Percentiles rank a stretch among this genome's conserved stretches.
Evolutionary conservation across 2,113 vertebrate species (phyloP).

Genomic region (Dolichotis patagonum): DNA sequence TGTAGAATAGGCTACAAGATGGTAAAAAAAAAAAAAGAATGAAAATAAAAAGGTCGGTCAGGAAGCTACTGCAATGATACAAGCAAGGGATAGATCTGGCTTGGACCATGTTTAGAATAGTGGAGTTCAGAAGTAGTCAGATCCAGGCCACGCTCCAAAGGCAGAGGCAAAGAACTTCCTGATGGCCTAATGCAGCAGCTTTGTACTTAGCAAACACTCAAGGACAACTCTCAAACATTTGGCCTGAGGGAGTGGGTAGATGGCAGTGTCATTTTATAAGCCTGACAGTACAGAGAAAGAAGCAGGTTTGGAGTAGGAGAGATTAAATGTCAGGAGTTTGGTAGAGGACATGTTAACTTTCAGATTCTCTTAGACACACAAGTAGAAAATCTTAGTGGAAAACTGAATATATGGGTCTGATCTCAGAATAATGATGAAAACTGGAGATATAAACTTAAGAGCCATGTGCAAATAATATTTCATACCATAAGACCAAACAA

Average conservation of each 20-base stretch:
- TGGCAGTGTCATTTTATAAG: background rate
- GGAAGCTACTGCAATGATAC: background rate
- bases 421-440: slow-evolving; percentile 27
- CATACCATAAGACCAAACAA: background rate
- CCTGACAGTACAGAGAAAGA: background rate
- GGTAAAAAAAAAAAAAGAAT: background rate
- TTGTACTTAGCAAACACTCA: background rate
- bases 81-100: background rate
- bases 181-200: background rate
- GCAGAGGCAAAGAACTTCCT: background rate
- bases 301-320: background rate
- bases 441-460: background rate
- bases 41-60: background rate
- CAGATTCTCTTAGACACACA: background rate
- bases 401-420: background rate
- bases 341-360: background rate
- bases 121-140: background rate
- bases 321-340: background rate
- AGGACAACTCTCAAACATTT: background rate
- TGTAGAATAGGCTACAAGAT: background rate
- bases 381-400: background rate
- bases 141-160: background rate
- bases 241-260: background rate
- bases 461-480: background rate
- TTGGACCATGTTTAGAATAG: background rate